These are phyloP conservation scores for Dynastes grantii DNA, from an alignment of 2,888 invertebrate species.

Conservation along the genomic window DNA sequence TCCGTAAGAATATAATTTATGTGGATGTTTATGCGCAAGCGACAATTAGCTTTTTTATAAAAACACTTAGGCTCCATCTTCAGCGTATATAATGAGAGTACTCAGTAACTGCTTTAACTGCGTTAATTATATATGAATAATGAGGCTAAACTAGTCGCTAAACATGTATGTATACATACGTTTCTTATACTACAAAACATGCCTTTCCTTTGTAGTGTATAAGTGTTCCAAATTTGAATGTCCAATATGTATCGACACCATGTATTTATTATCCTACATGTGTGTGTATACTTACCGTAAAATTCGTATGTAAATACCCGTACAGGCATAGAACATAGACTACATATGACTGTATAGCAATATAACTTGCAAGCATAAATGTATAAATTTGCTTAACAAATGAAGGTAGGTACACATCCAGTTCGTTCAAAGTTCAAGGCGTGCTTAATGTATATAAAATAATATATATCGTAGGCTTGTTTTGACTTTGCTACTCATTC, in stretches of 20 bases:
- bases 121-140: slow-evolving; percentile 15
- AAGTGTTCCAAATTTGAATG: neutral
- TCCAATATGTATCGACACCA: neutral
- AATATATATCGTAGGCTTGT: neutral
- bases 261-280: slow-evolving; percentile 22
- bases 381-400: slow-evolving; percentile 41
- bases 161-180: neutral
- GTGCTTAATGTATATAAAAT: neutral
- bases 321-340: neutral
- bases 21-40: neutral
- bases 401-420: slow-evolving; percentile 24
- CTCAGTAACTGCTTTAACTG: neutral
- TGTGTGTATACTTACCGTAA: neutral
- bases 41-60: slow-evolving; percentile 10
- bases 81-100: neutral
- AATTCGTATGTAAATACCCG: neutral
- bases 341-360: neutral
- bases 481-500: neutral
- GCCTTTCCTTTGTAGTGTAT: neutral
- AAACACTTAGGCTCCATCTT: neutral
- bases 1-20: neutral
- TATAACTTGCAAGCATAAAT: slow-evolving; percentile 2
- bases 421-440: slow-evolving; percentile 40
- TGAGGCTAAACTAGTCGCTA: neutral
- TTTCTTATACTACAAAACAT: neutral